Evolutionary conservation across 1,140 invertebrate genomes (phyloP).

Genomic region (Drosophila santomea): DNA sequence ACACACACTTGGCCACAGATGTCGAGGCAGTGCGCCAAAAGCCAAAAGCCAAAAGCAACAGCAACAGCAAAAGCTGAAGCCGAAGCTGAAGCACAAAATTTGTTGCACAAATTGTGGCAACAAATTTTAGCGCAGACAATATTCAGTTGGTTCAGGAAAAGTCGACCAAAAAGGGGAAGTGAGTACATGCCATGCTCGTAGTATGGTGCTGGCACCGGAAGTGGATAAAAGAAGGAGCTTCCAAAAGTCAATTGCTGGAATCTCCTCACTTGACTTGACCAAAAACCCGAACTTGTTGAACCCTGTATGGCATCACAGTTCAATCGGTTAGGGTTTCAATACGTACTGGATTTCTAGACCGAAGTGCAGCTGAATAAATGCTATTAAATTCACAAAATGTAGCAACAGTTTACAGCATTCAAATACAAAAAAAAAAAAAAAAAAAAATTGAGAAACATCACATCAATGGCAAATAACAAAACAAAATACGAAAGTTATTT

Average conservation of each 20-base stretch:
- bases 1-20: constrained; percentile 30
- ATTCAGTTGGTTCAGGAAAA: constrained; percentile 36
- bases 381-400: constrained; percentile 13
- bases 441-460: background rate
- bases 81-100: constrained; percentile 39
- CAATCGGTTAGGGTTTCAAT: constrained; percentile 7
- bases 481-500: constrained; percentile 14
- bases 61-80: constrained; percentile 8
- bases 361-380: constrained; percentile 15
- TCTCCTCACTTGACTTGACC: constrained; percentile 42
- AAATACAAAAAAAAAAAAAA: background rate
- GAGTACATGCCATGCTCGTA: background rate
- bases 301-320: background rate
- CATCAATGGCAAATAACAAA: background rate
- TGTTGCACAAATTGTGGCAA: constrained; percentile 58
- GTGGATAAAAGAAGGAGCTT: constrained; percentile 25
- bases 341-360: background rate
- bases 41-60: background rate
- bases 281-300: constrained; percentile 35
- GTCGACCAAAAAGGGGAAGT: constrained; percentile 1
- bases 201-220: background rate
- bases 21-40: constrained; percentile 32
- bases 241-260: constrained; percentile 46
- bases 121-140: constrained; percentile 55
- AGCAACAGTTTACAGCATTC: background rate